phyloP scores from a whole-genome alignment of 2,797 vertebrate genomes.

The Crax fasciolata region DNA sequence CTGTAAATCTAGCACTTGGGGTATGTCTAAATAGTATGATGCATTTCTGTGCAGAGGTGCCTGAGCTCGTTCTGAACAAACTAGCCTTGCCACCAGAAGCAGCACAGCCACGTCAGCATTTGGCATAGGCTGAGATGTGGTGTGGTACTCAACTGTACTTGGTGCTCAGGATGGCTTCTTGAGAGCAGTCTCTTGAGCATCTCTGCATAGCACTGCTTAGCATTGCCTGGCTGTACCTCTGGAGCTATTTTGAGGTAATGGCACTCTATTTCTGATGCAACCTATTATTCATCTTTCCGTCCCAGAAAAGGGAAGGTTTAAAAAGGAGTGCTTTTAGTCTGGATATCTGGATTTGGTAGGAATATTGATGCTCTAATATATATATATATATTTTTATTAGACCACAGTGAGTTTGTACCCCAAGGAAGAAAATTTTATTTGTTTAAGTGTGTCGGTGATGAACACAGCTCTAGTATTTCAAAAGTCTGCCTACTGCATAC shows the following conservation, averaged over 20 bases:
- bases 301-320: background rate
- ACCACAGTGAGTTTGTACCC: slow-evolving; percentile 23
- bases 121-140: background rate
- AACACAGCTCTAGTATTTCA: slow-evolving; percentile 74
- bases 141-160: background rate
- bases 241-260: background rate
- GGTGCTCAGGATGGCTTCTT: background rate
- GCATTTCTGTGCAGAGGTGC: background rate
- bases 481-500: slow-evolving; percentile 74
- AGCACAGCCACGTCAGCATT: background rate
- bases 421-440: slow-evolving; percentile 69
- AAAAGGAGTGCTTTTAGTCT: background rate
- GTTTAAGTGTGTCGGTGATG: slow-evolving; percentile 75
- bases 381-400: slow-evolving; percentile 10
- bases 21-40: background rate
- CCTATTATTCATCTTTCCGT: slow-evolving; percentile 32
- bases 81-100: background rate
- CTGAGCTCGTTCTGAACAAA: background rate
- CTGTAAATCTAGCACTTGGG: background rate
- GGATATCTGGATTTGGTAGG: slow-evolving; percentile 61
- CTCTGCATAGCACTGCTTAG: accelerated
- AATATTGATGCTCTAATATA: slow-evolving; percentile 51
- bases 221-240: background rate
- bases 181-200: background rate
- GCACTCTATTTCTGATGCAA: background rate